A percentile compares a stretch with the other conserved stretches of the same genome.
These are phyloP conservation scores for Cataglyphis livida DNA, from an alignment of 2,888 invertebrate species.

Conservation along the genomic window DNA sequence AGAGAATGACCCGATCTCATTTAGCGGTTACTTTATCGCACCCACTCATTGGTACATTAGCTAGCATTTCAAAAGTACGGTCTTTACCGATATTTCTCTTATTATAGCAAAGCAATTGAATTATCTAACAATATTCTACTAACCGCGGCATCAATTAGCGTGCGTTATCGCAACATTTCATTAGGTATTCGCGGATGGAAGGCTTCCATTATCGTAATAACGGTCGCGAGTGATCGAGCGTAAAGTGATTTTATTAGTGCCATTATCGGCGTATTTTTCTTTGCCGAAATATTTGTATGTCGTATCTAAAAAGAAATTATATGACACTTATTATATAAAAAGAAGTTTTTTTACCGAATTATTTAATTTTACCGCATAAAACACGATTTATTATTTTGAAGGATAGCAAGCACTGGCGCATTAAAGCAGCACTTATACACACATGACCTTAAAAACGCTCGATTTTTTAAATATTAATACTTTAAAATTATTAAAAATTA, in stretches of 20 bases:
- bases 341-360: not conserved
- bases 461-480: not conserved
- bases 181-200: constrained; percentile 17
- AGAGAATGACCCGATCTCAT: not conserved
- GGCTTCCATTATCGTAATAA: constrained; percentile 50
- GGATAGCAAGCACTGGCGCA: not conserved
- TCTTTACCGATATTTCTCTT: not conserved
- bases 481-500: not conserved
- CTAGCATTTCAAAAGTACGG: not conserved
- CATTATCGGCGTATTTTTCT: constrained; percentile 29
- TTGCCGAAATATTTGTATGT: constrained; percentile 5
- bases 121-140: not conserved
- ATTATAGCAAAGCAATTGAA: constrained; percentile 5
- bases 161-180: constrained; percentile 28
- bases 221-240: constrained; percentile 10
- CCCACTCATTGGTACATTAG: not conserved
- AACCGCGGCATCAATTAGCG: constrained; percentile 22
- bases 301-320: not conserved
- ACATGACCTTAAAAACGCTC: not conserved
- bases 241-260: constrained; percentile 22
- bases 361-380: constrained; percentile 25
- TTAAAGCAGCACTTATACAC: not conserved
- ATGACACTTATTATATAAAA: not conserved
- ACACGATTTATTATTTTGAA: constrained; percentile 39
- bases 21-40: not conserved